Conservation (phyloP, 1,140 invertebrate genomes). For the Amphibalanus amphitrite region DNA sequence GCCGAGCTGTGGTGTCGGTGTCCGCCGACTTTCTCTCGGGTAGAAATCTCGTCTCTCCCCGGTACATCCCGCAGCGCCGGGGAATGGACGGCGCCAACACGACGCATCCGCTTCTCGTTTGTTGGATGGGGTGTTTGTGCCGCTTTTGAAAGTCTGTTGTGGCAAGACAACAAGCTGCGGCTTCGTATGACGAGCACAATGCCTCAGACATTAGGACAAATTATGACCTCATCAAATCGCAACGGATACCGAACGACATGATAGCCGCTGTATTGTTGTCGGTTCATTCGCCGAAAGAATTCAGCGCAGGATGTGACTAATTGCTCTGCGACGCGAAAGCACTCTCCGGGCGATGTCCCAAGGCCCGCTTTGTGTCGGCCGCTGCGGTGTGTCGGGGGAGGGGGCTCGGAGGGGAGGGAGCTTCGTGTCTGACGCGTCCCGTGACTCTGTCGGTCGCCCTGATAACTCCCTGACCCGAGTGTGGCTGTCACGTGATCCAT, state of each 20-base stretch:
- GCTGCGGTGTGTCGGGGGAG: not conserved
- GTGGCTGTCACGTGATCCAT: too few species aligned
- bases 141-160: not conserved
- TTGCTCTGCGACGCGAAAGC: not conserved
- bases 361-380: not conserved
- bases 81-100: not conserved
- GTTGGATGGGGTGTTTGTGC: not conserved
- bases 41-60: not conserved
- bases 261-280: not conserved
- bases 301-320: not conserved
- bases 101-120: not conserved
- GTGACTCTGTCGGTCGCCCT: too few species aligned
- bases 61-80: too few species aligned
- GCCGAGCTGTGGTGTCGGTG: not conserved
- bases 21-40: not conserved
- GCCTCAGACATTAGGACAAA: not conserved
- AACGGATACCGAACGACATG: not conserved
- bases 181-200: not conserved
- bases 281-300: not conserved
- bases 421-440: not conserved
- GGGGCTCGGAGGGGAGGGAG: not conserved
- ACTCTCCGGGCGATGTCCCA: not conserved
- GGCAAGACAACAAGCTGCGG: not conserved
- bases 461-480: too few species aligned
- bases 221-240: not conserved